Percentiles rank a stretch among this genome's conserved stretches.
phyloP scores from a whole-genome alignment of 1,140 invertebrate species.

The Drosophila azteca region DNA sequence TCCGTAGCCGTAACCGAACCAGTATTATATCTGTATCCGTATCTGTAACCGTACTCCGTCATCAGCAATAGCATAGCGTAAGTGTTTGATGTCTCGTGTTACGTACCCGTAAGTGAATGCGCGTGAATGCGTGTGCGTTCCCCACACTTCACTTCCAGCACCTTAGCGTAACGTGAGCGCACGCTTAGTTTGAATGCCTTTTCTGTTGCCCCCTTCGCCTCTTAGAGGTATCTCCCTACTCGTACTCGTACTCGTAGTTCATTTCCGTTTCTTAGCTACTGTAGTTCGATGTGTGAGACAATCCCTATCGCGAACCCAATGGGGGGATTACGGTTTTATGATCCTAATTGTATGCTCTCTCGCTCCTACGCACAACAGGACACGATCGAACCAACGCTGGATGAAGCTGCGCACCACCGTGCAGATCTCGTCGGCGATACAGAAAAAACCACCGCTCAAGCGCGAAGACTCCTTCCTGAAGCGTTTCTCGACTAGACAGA shows the following conservation, averaged over 20 bases:
- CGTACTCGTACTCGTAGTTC: neutral
- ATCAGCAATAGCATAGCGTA: slow-evolving; percentile 50
- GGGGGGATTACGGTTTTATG: neutral
- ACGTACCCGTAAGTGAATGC: slow-evolving; percentile 54
- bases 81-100: slow-evolving; percentile 65
- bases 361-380: slow-evolving; percentile 85
- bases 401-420: slow-evolving; percentile 96
- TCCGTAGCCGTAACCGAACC: slow-evolving; percentile 14
- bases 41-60: slow-evolving; percentile 20
- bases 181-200: slow-evolving; percentile 33
- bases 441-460: slow-evolving; percentile 91
- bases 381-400: slow-evolving; percentile 96
- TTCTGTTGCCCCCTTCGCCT: slow-evolving; percentile 7
- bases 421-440: slow-evolving; percentile 94
- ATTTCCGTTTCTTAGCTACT: slow-evolving; percentile 19
- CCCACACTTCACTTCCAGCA: neutral
- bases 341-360: slow-evolving; percentile 2
- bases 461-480: slow-evolving; percentile 97
- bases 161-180: slow-evolving; percentile 43
- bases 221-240: no score
- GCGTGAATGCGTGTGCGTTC: slow-evolving; percentile 39
- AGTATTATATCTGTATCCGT: slow-evolving; percentile 29
- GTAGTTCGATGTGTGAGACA: slow-evolving; percentile 54
- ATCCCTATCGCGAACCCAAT: slow-evolving; percentile 12
- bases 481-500: slow-evolving; percentile 95